These are phyloP conservation scores for Hafferia zeledoni DNA, from an alignment of 2,797 vertebrate genomes.

Conservation along the genomic window DNA sequence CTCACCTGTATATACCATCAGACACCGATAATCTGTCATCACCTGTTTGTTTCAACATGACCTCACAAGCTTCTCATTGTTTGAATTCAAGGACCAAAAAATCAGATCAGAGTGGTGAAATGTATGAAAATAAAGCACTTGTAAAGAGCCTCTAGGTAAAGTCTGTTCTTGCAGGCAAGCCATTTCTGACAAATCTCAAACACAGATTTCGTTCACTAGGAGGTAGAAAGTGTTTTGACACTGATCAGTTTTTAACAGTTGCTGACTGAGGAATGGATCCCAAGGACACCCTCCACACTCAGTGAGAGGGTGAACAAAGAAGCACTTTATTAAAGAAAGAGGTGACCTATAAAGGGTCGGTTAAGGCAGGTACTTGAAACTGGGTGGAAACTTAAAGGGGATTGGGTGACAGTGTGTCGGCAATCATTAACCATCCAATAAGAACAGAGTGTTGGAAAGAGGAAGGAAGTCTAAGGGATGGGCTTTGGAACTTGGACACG, in stretches of 20 bases:
- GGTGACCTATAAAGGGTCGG: too few relatives aligned
- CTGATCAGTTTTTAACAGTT: background rate
- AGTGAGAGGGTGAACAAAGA: too few relatives aligned
- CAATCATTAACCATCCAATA: too few relatives aligned
- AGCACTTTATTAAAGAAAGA: too few relatives aligned
- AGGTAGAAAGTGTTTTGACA: background rate
- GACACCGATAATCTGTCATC: background rate
- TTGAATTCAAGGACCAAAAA: constrained; percentile 9
- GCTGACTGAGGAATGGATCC: too few relatives aligned
- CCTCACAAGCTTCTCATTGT: background rate
- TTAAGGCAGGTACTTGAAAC: too few relatives aligned
- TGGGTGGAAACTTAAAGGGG: too few relatives aligned
- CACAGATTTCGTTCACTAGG: background rate
- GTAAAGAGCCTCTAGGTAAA: background rate
- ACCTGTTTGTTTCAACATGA: background rate
- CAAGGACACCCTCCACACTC: too few relatives aligned
- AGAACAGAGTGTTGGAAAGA: too few relatives aligned
- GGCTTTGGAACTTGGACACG: too few relatives aligned
- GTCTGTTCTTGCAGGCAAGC: background rate
- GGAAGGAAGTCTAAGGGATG: too few relatives aligned
- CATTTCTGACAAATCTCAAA: background rate
- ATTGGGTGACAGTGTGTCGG: too few relatives aligned
- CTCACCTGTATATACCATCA: background rate
- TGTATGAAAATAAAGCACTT: background rate
- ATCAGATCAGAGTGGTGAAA: background rate